Conservation (phyloP, 2,113 vertebrate species). For the Alethe castanea region DNA sequence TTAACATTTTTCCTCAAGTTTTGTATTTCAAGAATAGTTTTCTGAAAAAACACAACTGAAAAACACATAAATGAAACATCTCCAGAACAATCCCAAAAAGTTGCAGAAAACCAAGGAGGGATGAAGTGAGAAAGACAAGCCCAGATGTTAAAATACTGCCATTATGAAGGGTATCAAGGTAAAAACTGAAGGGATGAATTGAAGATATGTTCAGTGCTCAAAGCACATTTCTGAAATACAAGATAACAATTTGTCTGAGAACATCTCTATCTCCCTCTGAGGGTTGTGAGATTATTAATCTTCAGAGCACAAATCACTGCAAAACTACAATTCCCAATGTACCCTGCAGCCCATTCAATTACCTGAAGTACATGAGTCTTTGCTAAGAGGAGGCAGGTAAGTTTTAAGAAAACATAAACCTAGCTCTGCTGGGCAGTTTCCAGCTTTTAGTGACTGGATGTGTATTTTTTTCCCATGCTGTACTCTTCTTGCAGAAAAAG, state of each 20-base stretch:
- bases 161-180: conserved; percentile 34
- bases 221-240: conserved; percentile 48
- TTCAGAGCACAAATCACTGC: conserved; percentile 55
- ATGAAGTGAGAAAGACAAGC: conserved; percentile 3
- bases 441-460: not conserved
- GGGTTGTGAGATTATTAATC: conserved; percentile 62
- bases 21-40: not conserved
- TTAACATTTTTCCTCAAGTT: not conserved
- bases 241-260: conserved; percentile 59
- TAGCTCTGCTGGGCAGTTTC: not conserved
- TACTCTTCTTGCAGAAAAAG: not conserved
- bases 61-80: not conserved
- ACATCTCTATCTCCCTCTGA: conserved; percentile 43
- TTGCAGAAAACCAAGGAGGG: not conserved
- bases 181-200: conserved; percentile 26
- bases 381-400: conserved; percentile 15
- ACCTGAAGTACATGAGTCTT: conserved; percentile 37
- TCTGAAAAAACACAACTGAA: not conserved
- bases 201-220: conserved; percentile 19
- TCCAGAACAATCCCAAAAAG: not conserved
- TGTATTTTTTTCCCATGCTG: not conserved
- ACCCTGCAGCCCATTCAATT: conserved; percentile 65
- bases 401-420: conserved; percentile 56
- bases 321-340: conserved; percentile 71
- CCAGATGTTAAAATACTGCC: conserved; percentile 13